A percentile compares a stretch with the other conserved stretches of the same genome.
phyloP scores from a whole-genome alignment of 2,888 invertebrate genomes.

The Apodemia duryi region DNA sequence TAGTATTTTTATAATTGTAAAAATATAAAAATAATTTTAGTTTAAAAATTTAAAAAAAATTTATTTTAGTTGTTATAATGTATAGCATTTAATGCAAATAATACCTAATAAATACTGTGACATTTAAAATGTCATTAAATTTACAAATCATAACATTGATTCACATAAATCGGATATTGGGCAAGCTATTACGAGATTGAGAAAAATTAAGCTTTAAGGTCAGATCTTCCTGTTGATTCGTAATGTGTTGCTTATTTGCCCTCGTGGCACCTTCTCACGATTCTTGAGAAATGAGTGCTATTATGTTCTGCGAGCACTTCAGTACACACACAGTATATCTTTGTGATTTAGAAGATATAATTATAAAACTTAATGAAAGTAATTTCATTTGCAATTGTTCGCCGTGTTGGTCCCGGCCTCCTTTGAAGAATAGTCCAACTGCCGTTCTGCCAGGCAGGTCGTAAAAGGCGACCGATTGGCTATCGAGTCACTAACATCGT shows the following conservation, averaged over 20 bases:
- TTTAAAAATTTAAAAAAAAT: no score
- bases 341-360: constrained; percentile 5
- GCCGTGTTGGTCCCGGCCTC: no score
- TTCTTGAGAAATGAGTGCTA: constrained; percentile 31
- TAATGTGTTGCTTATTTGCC: constrained; percentile 31
- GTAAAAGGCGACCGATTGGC: no score
- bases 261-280: constrained; percentile 39
- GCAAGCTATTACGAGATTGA: constrained; percentile 15
- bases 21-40: no score
- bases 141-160: constrained; percentile 4
- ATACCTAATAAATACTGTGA: not conserved
- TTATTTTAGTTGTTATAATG: no score
- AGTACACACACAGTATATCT: not conserved
- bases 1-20: no score
- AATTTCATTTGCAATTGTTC: not conserved
- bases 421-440: no score
- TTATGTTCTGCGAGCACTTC: not conserved
- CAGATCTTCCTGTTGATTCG: constrained; percentile 32
- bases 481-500: no score
- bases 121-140: constrained; percentile 3
- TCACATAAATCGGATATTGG: not conserved
- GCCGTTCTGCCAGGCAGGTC: no score
- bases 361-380: not conserved
- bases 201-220: constrained; percentile 24
- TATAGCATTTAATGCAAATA: not conserved